These are phyloP conservation scores for Synanthedon myopaeformis DNA, from an alignment of 2,888 invertebrate genomes.

Conservation along the genomic window DNA sequence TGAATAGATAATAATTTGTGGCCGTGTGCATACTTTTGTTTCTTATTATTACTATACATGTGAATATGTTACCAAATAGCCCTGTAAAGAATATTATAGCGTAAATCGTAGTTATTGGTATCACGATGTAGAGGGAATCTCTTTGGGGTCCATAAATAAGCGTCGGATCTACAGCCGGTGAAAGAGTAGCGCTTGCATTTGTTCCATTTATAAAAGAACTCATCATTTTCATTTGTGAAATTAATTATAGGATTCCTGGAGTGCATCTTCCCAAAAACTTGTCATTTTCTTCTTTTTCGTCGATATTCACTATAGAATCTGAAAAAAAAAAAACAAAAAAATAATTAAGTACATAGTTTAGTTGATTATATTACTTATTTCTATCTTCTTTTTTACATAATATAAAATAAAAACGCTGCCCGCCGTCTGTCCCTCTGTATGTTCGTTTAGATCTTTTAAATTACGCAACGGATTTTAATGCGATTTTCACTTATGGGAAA, in stretches of 20 bases:
- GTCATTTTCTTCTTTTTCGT: not conserved
- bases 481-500: too few species aligned
- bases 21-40: constrained; percentile 88
- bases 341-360: too few species aligned
- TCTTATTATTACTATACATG: constrained; percentile 85
- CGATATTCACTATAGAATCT: not conserved
- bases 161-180: constrained; percentile 31
- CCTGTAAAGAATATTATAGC: constrained; percentile 83
- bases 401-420: too few species aligned
- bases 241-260: not conserved
- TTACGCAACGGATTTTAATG: too few species aligned
- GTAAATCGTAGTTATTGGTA: constrained; percentile 83
- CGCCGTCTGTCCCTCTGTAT: too few species aligned
- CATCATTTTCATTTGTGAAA: not conserved
- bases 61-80: constrained; percentile 83
- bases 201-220: constrained; percentile 2
- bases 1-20: constrained; percentile 86
- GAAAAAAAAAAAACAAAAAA: not conserved
- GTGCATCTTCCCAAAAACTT: not conserved
- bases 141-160: constrained; percentile 51
- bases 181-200: constrained; percentile 11
- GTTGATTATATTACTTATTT: too few species aligned
- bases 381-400: too few species aligned
- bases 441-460: too few species aligned
- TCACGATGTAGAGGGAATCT: constrained; percentile 73